Conservation (phyloP, 2,888 invertebrate species). For the Pristionchus mayeri region DNA sequence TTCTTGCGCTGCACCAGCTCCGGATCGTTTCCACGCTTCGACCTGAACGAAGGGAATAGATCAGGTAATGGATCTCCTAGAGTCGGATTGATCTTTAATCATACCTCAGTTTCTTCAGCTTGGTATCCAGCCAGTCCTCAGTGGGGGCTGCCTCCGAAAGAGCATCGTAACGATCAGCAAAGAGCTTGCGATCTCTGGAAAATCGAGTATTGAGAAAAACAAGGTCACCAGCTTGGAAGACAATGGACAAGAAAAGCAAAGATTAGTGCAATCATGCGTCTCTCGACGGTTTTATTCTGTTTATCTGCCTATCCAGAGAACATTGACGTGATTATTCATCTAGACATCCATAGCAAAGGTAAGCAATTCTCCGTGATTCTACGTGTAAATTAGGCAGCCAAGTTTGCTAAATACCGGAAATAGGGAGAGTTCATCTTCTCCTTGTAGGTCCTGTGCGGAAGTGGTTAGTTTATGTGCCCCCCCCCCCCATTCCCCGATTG, state of each 20-base stretch:
- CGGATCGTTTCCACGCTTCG: slow-evolving; percentile 49
- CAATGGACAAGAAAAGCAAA: slow-evolving; percentile 25
- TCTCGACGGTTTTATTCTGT: too few species aligned
- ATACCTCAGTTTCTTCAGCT: slow-evolving; percentile 60
- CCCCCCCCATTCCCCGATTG: too few species aligned
- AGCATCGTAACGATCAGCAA: slow-evolving; percentile 55
- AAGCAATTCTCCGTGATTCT: too few species aligned
- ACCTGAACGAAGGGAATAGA: slow-evolving; percentile 30
- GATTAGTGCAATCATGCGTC: too few species aligned
- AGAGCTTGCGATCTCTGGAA: slow-evolving; percentile 54
- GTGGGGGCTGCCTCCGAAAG: slow-evolving; percentile 56
- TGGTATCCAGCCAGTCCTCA: slow-evolving; percentile 74
- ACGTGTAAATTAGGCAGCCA: too few species aligned
- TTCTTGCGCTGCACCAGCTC: slow-evolving; percentile 69
- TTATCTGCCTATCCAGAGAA: too few species aligned
- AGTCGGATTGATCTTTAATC: neutral
- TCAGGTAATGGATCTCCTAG: neutral
- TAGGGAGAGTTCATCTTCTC: slow-evolving; percentile 54
- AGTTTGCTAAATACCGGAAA: slow-evolving; percentile 51
- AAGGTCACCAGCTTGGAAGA: too few species aligned
- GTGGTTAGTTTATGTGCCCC: too few species aligned
- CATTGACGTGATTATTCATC: too few species aligned
- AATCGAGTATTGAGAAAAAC: too few species aligned
- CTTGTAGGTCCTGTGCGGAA: slow-evolving; percentile 48
- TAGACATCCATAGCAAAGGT: too few species aligned